Conservation (phyloP, 2,888 invertebrate species). For the Drosophila borborema region DNA sequence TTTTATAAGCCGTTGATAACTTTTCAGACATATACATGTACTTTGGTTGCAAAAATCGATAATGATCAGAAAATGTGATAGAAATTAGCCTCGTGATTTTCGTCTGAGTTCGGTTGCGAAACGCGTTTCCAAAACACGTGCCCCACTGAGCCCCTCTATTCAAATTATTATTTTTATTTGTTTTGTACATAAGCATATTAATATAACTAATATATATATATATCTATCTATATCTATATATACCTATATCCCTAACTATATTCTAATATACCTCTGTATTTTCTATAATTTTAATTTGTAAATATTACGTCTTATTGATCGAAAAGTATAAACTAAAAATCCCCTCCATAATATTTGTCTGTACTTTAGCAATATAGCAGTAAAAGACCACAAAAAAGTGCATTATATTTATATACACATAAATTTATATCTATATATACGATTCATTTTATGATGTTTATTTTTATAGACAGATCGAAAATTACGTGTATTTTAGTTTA, state of each 20-base stretch:
- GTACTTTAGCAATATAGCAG: constrained; percentile 19
- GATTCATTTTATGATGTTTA: constrained; percentile 7
- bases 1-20: constrained; percentile 61
- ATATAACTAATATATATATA: constrained; percentile 15
- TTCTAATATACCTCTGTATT: constrained; percentile 36
- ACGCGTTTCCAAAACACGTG: constrained; percentile 44
- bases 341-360: constrained; percentile 10
- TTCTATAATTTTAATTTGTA: constrained; percentile 57
- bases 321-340: not conserved
- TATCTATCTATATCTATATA: not conserved
- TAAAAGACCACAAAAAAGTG: constrained; percentile 27
- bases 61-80: constrained; percentile 63
- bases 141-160: constrained; percentile 24
- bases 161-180: constrained; percentile 36
- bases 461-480: not conserved
- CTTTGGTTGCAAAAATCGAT: constrained; percentile 28
- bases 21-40: constrained; percentile 38
- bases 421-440: constrained; percentile 4
- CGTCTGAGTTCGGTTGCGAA: constrained; percentile 38
- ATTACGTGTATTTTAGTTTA: not conserved
- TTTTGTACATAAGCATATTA: constrained; percentile 43
- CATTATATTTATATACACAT: constrained; percentile 10
- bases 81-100: constrained; percentile 52
- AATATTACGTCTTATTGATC: constrained; percentile 37
- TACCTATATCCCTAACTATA: constrained; percentile 7